Percentiles rank a stretch among this genome's conserved stretches.
phyloP scores from a whole-genome alignment of 2,888 invertebrate species.

The Epinotia brunnichana region DNA sequence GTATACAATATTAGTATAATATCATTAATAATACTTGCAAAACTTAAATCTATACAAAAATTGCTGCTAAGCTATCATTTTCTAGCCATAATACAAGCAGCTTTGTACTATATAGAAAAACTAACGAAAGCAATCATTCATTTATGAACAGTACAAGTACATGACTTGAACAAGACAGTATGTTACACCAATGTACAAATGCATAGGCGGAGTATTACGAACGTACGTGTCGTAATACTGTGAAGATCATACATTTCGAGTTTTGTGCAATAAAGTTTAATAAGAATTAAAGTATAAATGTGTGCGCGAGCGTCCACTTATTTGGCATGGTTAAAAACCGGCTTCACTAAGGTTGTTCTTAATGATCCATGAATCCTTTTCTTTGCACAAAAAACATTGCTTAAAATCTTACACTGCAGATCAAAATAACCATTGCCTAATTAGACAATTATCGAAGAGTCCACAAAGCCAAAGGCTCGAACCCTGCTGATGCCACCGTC shows the following conservation, averaged over 20 bases:
- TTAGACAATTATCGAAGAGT: slow-evolving; percentile 11
- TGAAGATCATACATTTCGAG: too few species aligned
- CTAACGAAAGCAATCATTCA: background rate
- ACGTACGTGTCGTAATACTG: too few species aligned
- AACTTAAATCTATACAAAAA: background rate
- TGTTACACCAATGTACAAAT: too few species aligned
- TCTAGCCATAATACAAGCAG: slow-evolving; percentile 13
- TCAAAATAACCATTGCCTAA: background rate
- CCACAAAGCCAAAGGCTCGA: slow-evolving; percentile 71
- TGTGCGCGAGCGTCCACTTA: too few species aligned
- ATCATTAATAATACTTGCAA: slow-evolving; percentile 30
- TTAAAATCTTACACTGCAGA: background rate
- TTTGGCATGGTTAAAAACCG: too few species aligned
- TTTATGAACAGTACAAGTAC: too few species aligned
- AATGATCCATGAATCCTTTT: background rate
- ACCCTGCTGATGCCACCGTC: slow-evolving; percentile 86
- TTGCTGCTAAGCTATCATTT: too few species aligned
- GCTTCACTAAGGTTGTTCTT: too few species aligned
- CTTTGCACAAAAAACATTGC: background rate
- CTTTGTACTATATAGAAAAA: background rate
- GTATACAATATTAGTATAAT: slow-evolving; percentile 1
- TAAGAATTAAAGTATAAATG: too few species aligned
- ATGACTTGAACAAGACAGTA: too few species aligned
- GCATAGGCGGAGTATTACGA: too few species aligned
- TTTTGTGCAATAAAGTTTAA: too few species aligned